Percentiles rank a stretch among this genome's conserved stretches.
phyloP scores from a whole-genome alignment of 2,888 invertebrate genomes.

The Phyllotreta cruciferae region DNA sequence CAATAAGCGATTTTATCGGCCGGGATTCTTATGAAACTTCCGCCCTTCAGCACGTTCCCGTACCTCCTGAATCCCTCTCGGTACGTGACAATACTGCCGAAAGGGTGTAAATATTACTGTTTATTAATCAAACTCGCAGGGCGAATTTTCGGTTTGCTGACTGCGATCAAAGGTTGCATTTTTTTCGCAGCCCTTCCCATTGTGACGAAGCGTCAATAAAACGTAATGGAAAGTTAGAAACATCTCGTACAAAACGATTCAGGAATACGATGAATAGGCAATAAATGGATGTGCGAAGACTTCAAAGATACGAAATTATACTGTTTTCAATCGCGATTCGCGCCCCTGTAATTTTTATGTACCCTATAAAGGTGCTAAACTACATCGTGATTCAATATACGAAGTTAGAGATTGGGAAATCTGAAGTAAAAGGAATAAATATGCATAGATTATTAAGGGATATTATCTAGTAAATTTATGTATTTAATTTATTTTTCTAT shows the following conservation, averaged over 20 bases:
- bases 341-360: no score
- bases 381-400: no score
- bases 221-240: conserved; percentile 14
- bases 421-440: no score
- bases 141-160: conserved; percentile 13
- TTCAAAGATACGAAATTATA: neutral
- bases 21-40: conserved; percentile 31
- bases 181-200: conserved; percentile 9
- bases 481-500: no score
- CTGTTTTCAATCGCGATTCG: no score
- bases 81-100: conserved; percentile 24
- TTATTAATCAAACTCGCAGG: conserved; percentile 19
- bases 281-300: conserved; percentile 7
- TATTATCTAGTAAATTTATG: no score
- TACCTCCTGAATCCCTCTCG: conserved; percentile 20
- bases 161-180: conserved; percentile 15
- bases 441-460: no score
- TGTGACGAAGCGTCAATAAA: conserved; percentile 12
- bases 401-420: no score
- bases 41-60: conserved; percentile 31
- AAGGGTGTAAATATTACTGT: conserved; percentile 20
- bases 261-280: conserved; percentile 9
- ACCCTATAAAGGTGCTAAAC: no score
- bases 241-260: neutral
- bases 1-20: conserved; percentile 35